Evolutionary conservation across 2,797 vertebrate genomes (phyloP), one percentile per base, ranked within the genome.

Genomic region (Enteromius argenteus): DNA sequence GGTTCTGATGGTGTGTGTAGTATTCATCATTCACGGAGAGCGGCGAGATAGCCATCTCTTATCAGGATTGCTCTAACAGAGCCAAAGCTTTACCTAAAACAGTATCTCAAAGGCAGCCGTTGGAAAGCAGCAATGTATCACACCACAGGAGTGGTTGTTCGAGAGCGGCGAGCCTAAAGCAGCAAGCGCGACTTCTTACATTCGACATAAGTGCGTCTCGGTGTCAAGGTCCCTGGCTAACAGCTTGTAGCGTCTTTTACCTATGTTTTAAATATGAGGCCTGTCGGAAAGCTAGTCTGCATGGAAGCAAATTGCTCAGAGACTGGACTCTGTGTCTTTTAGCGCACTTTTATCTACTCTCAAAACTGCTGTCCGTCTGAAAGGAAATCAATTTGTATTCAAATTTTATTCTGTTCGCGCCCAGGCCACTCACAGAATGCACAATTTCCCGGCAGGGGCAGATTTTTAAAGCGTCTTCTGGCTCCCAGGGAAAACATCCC

Each of bases 401-500:
- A 78, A 79, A 79, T 79, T 60, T 60, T 9, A 46, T 78, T 83
- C 49, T 32, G 46, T 83, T 53, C 4, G 8, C 73, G 4, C 73
- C 23, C 4, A 4, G 58, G 69, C 37, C 37, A 32, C 56, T 35
- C 21, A 4, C 39, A 76, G 73, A 83, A 67, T 17, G 46, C 81
- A 67, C 46, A 2, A 23, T 78, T 69, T 60, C 82, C 39, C 30
- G 3, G 30, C 19, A n/a, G 27, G 39, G 51, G 21, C n/a, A 39
- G 51, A 35, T 71, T 78, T 83, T 68, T 75, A 56, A 68, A 75
- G n/a, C 10, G 5, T 66, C 1, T 56, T 49, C 27, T 64, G 72
- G 71, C 42, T 53, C 66, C 23, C 72, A 44, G 71, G 42, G 71
- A 87, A 89, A 88, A 87, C 78, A 86, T 66, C 84, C 86, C 32